phyloP scores from a whole-genome alignment of 2,113 vertebrate genomes.

The Gnathochromis pfefferi region DNA sequence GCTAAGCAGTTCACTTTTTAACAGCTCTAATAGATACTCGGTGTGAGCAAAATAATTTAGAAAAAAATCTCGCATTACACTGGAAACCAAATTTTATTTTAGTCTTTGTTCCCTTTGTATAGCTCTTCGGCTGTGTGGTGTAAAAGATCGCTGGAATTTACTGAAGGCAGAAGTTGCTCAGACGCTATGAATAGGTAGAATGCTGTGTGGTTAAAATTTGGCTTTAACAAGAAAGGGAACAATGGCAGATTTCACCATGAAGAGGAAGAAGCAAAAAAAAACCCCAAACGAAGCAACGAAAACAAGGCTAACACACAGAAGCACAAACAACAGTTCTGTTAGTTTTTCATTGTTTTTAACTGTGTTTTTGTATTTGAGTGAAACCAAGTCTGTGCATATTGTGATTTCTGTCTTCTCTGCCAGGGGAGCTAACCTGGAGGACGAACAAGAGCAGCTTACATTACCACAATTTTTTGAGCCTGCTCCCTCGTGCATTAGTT shows the following conservation, averaged over 20 bases:
- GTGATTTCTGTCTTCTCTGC: not conserved
- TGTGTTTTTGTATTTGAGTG: not conserved
- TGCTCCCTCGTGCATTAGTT: rapidly evolving
- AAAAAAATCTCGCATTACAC: not conserved
- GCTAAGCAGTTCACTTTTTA: not conserved
- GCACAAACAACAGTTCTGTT: not conserved
- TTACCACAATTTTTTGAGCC: not conserved
- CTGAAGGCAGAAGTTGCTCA: rapidly evolving
- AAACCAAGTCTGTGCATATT: not conserved
- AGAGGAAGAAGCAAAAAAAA: not conserved
- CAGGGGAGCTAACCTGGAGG: rapidly evolving
- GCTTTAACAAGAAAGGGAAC: not conserved
- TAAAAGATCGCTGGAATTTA: not conserved
- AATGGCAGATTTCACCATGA: not conserved
- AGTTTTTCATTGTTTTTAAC: not conserved
- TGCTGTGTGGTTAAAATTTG: not conserved
- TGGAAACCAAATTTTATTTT: not conserved
- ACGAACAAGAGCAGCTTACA: not conserved
- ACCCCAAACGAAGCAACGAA: rapidly evolving
- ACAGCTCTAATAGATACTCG: not conserved
- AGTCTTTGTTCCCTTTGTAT: not conserved
- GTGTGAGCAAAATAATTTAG: not conserved
- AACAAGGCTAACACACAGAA: not conserved
- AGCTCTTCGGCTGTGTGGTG: rapidly evolving
- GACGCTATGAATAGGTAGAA: rapidly evolving